Conservation (phyloP, 1,140 invertebrate species). For the Drosophila dunni region DNA sequence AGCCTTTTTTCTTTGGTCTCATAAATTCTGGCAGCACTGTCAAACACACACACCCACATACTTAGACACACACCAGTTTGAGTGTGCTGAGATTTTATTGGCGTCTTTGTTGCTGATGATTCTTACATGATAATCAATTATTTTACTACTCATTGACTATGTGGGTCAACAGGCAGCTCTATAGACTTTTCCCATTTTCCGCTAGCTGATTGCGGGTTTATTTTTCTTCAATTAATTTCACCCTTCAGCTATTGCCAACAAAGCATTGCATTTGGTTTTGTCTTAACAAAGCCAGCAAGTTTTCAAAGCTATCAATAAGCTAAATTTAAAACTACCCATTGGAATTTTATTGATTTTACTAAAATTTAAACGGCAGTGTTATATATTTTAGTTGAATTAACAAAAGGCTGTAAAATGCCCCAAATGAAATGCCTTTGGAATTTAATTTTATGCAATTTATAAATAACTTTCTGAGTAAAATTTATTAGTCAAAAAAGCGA, state of each 20-base stretch:
- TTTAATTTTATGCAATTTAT: neutral
- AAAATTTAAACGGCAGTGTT: neutral
- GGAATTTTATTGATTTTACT: neutral
- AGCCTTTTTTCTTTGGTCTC: too few species aligned
- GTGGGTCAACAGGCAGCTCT: slow-evolving; percentile 67
- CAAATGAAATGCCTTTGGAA: neutral
- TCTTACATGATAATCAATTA: slow-evolving; percentile 80
- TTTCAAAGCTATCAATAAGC: neutral
- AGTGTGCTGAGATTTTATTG: slow-evolving; percentile 59
- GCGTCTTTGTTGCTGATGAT: slow-evolving; percentile 48
- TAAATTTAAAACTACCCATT: too few species aligned
- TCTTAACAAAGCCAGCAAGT: neutral
- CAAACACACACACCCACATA: slow-evolving; percentile 30
- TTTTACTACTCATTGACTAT: slow-evolving; percentile 79
- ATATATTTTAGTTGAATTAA: neutral
- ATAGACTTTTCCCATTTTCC: slow-evolving; percentile 17
- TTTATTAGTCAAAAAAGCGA: too few species aligned
- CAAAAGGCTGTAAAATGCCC: neutral
- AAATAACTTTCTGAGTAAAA: too few species aligned
- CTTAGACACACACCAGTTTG: slow-evolving; percentile 7
- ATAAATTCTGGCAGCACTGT: too few species aligned
- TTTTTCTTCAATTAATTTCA: slow-evolving; percentile 68
- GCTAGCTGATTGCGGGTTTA: slow-evolving; percentile 24
- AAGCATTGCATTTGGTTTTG: neutral
- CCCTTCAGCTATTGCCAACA: slow-evolving; percentile 3